These are phyloP conservation scores for Cynodonichthys magdalenae DNA, from an alignment of 2,797 vertebrate species.

Conservation along the genomic window DNA sequence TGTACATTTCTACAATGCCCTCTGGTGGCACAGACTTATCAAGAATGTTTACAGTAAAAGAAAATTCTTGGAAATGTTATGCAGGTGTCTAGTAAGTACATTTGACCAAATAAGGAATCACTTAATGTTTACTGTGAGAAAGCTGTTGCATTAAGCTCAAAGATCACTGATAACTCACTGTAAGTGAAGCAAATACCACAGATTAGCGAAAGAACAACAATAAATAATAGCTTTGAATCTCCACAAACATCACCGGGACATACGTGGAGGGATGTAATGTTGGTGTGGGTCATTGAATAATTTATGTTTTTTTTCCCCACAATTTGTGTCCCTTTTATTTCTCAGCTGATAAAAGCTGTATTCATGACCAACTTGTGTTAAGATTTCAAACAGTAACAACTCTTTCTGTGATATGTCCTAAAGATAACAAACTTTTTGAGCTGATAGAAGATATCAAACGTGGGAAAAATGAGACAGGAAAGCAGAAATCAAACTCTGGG, in stretches of 20 bases:
- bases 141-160: constrained; percentile 15
- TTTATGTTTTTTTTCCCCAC: not conserved
- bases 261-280: too few relatives aligned
- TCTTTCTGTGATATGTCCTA: not conserved
- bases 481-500: not conserved
- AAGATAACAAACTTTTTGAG: not conserved
- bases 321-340: not conserved
- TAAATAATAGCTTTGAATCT: not conserved
- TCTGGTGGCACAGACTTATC: constrained; percentile 57
- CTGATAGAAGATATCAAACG: not conserved
- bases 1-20: constrained; percentile 33
- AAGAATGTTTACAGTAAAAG: constrained; percentile 12
- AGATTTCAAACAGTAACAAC: not conserved
- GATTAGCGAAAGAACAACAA: not conserved
- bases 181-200: constrained; percentile 9
- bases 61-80: constrained; percentile 19
- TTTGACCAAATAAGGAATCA: constrained; percentile 9
- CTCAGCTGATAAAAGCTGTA: not conserved
- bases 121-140: not conserved
- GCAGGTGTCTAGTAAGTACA: constrained; percentile 7
- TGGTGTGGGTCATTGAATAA: too few relatives aligned
- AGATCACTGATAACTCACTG: not conserved
- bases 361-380: not conserved
- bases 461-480: not conserved
- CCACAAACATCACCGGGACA: too few relatives aligned